Evolutionary conservation across 2,888 invertebrate genomes (phyloP).

Genomic region (Chouioia cunea): DNA sequence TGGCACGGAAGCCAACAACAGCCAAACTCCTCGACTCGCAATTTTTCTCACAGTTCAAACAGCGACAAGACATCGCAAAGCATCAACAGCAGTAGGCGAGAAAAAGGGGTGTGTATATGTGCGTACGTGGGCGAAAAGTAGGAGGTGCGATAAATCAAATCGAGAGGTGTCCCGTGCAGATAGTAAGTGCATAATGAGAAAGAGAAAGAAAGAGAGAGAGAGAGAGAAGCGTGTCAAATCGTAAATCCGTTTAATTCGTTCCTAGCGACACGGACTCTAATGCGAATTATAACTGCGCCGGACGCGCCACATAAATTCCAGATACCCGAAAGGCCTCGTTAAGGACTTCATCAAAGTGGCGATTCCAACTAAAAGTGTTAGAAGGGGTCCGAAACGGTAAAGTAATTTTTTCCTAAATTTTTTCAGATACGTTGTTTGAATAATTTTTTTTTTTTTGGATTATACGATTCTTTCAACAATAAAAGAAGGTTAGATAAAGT

Average conservation of each 20-base stretch:
- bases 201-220: conserved; percentile 39
- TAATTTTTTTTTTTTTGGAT: no score
- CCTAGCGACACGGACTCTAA: conserved; percentile 62
- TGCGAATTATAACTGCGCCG: conserved; percentile 63
- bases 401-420: no score
- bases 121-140: conserved; percentile 52
- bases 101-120: conserved; percentile 55
- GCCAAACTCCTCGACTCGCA: neutral
- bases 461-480: no score
- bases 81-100: conserved; percentile 41
- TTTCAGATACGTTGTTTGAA: no score
- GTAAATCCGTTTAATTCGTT: conserved; percentile 66
- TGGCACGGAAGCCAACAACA: neutral
- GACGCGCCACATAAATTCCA: conserved; percentile 61
- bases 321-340: conserved; percentile 45
- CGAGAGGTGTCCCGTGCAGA: conserved; percentile 54
- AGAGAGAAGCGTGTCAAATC: conserved; percentile 66
- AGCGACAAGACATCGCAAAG: conserved; percentile 20
- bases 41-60: conserved; percentile 25
- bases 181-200: conserved; percentile 58
- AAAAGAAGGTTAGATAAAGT: no score
- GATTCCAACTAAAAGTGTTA: no score
- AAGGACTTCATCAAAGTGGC: conserved; percentile 17
- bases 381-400: no score
- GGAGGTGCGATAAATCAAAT: conserved; percentile 64